Evolutionary conservation across 2,888 invertebrate species (phyloP).

Genomic region (Cantharis lateralis): DNA sequence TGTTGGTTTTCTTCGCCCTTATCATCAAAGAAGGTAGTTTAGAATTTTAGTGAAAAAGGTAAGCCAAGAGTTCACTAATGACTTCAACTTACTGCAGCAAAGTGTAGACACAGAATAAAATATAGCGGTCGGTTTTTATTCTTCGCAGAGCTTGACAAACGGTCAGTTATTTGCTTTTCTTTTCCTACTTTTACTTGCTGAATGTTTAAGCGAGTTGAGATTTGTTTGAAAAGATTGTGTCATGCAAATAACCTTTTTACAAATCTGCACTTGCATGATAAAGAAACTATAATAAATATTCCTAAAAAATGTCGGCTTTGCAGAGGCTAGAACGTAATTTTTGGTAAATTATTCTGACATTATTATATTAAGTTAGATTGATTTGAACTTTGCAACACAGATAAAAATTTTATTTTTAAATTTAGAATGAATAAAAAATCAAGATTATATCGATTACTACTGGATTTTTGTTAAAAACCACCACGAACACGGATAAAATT

Average conservation of each 20-base stretch:
- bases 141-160: conserved; percentile 25
- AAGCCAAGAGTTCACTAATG: conserved; percentile 18
- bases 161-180: conserved; percentile 27
- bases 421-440: not conserved
- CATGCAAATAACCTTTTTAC: conserved; percentile 27
- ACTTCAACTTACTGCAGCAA: conserved; percentile 15
- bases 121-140: conserved; percentile 25
- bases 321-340: not conserved
- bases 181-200: conserved; percentile 10
- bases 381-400: not conserved
- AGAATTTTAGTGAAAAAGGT: conserved; percentile 11
- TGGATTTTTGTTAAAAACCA: not conserved
- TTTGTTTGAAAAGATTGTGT: conserved; percentile 29
- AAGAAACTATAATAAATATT: conserved; percentile 24
- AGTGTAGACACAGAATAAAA: conserved; percentile 22
- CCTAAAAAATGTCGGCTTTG: not conserved
- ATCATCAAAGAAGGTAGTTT: conserved; percentile 14
- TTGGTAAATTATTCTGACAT: conserved; percentile 2
- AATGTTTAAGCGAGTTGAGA: conserved; percentile 11
- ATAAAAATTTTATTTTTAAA: not conserved
- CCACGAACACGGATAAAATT: not conserved
- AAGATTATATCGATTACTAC: not conserved
- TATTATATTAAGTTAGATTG: not conserved
- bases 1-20: conserved; percentile 18
- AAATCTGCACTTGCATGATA: conserved; percentile 24